phyloP scores from a whole-genome alignment of 2,888 invertebrate genomes.

The Lumbricus terrestris region DNA sequence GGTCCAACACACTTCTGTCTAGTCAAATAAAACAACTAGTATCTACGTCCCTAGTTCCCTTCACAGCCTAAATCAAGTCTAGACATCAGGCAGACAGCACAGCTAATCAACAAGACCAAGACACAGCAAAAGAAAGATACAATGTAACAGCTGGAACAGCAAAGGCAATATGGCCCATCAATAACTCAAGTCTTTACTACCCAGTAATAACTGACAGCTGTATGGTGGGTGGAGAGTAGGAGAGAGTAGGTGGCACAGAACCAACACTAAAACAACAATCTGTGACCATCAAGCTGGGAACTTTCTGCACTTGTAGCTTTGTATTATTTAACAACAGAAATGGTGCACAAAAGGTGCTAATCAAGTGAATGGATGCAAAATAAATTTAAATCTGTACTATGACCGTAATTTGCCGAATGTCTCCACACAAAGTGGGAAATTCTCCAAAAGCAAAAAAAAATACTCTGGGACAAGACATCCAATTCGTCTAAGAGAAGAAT shows the following conservation, averaged over 20 bases:
- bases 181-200: neutral
- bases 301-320: neutral
- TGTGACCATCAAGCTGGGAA: neutral
- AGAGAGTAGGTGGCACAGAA: neutral
- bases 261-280: neutral
- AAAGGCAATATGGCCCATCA: neutral
- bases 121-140: neutral
- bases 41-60: neutral
- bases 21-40: neutral
- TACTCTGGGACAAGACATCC: neutral
- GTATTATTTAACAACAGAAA: neutral
- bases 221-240: neutral
- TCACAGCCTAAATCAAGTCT: neutral
- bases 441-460: neutral
- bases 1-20: neutral
- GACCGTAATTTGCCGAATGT: too few species aligned
- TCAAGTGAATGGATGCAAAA: neutral
- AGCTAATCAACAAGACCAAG: constrained; percentile 3
- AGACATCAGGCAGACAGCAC: neutral
- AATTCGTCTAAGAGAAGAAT: neutral
- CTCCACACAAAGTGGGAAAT: neutral
- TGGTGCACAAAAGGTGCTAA: neutral
- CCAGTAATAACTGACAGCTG: neutral
- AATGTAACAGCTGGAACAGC: neutral
- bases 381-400: neutral